Evolutionary conservation across 2,888 invertebrate genomes (phyloP), one percentile per base, ranked within the genome.

Genomic region (Prosapia bicincta): DNA sequence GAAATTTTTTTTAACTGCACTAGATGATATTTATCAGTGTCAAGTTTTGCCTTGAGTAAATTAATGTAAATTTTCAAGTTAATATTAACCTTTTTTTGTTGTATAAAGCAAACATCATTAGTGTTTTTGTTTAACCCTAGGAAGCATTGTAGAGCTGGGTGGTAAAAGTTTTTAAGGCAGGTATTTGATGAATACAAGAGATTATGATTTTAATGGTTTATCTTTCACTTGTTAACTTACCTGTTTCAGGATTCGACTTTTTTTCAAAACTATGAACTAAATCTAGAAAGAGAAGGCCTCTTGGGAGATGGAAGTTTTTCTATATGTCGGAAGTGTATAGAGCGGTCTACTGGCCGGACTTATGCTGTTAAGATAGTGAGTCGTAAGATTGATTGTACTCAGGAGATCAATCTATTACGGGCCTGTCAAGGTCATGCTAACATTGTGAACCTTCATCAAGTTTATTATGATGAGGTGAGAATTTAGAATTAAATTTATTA

Each of bases 251-350:
- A 93, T 82, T 96, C 96, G 0, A 89, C 90, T 24, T 97, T 97
- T 87, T 96, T 96, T 86, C 90, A 93, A 83, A 88, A 91, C 75
- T 97, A 96, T 85, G 92, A 92, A 76, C 85, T 97, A 7, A 90
- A 93, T 82, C 84, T 90, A 28, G 89, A 86, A 74, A 82, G 88
- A 78, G 89, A 90, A 67, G 89, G 90, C 0, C 88, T 92, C 20
- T 86, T 97, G 0, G 97, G 97, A 0, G 95, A 96, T 82, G 97
- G 97, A 0, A 93, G 95, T 10, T 97, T 93, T 84, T 95, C 96
- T 0, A 91, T 96, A 0, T 96, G 96, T 84, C 89, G 95, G 78
- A 88, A 91, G 81, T 97, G 97, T 83, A 88, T 90, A 6, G 90
- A 94, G 82, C 89, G 91, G 78, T 88, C 89, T 78, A 92, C 92